A percentile compares a stretch with the other conserved stretches of the same genome.
These are phyloP conservation scores for Parazoanthus swiftii DNA, from an alignment of 92 coral and sea anemone genomes.

Conservation along the genomic window DNA sequence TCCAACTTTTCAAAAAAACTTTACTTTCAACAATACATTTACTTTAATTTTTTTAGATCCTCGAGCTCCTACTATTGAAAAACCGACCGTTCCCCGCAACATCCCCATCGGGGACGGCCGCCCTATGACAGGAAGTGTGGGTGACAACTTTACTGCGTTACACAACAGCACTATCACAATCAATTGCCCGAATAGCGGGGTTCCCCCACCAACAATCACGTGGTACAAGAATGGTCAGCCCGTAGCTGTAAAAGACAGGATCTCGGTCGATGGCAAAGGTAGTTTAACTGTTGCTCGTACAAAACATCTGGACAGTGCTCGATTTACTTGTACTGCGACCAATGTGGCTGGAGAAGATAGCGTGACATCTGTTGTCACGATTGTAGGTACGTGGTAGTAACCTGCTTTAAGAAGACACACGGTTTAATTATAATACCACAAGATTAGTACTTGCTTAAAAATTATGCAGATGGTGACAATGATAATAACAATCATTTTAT, in stretches of 20 bases:
- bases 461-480: neutral
- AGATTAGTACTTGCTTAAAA: neutral
- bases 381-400: constrained; percentile 15
- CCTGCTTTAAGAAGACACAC: neutral
- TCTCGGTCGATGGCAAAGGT: constrained; percentile 25
- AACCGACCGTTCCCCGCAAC: constrained; percentile 5
- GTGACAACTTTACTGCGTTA: constrained; percentile 24
- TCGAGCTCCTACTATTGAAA: neutral
- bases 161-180: constrained; percentile 26
- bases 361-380: constrained; percentile 16
- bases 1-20: no score
- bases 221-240: constrained; percentile 40
- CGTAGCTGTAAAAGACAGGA: neutral
- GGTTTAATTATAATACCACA: neutral
- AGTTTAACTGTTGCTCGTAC: constrained; percentile 15
- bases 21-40: neutral
- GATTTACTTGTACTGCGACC: constrained; percentile 13
- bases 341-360: constrained; percentile 26
- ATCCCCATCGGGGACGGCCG: constrained; percentile 23
- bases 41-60: constrained; percentile 1
- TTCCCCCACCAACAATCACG: constrained; percentile 43
- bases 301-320: constrained; percentile 23
- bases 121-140: constrained; percentile 6
- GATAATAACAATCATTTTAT: no score
- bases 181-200: constrained; percentile 40